A percentile compares a stretch with the other conserved stretches of the same genome.
phyloP scores from a whole-genome alignment of 2,888 invertebrate genomes.

The Heteromurus nitidus region DNA sequence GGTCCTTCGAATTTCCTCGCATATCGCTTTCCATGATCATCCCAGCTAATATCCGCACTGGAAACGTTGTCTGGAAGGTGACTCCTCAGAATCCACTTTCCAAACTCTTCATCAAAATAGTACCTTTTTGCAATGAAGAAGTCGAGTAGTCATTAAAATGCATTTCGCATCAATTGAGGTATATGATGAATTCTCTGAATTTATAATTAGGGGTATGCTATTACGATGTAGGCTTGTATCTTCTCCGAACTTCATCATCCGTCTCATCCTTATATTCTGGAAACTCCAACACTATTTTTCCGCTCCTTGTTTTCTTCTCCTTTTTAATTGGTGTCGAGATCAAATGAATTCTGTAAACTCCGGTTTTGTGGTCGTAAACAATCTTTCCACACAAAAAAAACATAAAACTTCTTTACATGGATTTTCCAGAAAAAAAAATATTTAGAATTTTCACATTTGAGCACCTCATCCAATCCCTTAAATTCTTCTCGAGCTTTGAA shows the following conservation, averaged over 20 bases:
- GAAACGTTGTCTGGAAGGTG: constrained; percentile 15
- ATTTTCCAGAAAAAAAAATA: no score
- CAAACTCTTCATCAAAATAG: constrained; percentile 53
- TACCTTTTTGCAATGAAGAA: no score
- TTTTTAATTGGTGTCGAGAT: not conserved
- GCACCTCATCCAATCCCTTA: constrained; percentile 38
- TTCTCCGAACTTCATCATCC: not conserved
- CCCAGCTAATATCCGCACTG: constrained; percentile 39
- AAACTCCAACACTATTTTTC: not conserved
- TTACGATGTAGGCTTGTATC: not conserved
- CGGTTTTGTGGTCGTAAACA: constrained; percentile 36
- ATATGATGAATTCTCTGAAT: no score
- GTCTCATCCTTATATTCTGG: constrained; percentile 30
- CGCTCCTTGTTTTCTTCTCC: constrained; percentile 18
- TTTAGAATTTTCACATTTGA: no score
- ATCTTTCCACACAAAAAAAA: no score
- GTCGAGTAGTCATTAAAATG: no score
- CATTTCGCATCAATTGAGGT: no score
- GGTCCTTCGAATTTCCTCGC: constrained; percentile 54
- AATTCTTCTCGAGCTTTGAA: constrained; percentile 46
- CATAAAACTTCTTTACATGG: no score
- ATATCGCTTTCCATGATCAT: constrained; percentile 59
- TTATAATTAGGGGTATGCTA: no score
- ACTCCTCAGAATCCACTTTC: constrained; percentile 40
- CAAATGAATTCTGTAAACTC: constrained; percentile 30